These are phyloP conservation scores for Malacoctenus gilli DNA, from an alignment of 2,797 vertebrate genomes.

Conservation along the genomic window DNA sequence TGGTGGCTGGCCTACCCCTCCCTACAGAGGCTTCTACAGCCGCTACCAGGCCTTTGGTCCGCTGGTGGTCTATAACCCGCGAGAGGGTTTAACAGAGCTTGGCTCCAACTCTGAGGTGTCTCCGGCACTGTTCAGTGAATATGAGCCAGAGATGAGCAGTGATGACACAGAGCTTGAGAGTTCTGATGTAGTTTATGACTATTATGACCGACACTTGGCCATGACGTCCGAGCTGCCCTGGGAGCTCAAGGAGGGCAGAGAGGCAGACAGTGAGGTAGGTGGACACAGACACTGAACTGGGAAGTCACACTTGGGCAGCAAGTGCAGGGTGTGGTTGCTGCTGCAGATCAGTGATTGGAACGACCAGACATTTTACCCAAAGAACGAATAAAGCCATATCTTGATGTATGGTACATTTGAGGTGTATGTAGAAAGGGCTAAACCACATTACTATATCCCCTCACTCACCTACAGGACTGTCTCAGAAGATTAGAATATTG, in stretches of 20 bases:
- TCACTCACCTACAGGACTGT: too few relatives aligned
- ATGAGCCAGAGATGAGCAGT: not conserved
- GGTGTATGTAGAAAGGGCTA: too few relatives aligned
- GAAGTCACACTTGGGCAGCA: too few relatives aligned
- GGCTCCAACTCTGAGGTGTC: not conserved
- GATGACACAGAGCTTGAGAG: not conserved
- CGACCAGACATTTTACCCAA: too few relatives aligned
- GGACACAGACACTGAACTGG: not conserved
- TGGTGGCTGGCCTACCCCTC: conserved; percentile 40
- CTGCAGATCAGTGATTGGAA: too few relatives aligned
- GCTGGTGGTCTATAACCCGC: conserved; percentile 37
- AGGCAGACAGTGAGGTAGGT: not conserved
- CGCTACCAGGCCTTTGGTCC: conserved; percentile 71
- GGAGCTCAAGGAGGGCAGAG: conserved; percentile 1
- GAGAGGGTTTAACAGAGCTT: not conserved
- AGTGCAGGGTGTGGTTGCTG: too few relatives aligned
- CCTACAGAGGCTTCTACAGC: conserved; percentile 78
- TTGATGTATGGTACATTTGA: too few relatives aligned
- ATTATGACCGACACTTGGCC: conserved; percentile 20
- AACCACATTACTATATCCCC: too few relatives aligned
- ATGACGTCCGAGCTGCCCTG: not conserved
- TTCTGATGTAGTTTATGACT: conserved; percentile 18
- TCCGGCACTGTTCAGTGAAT: not conserved
- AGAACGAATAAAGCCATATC: too few relatives aligned
- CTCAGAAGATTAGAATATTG: too few relatives aligned